Evolutionary conservation across 2,888 invertebrate species (phyloP).

Genomic region (Rugalucina vietnamica): DNA sequence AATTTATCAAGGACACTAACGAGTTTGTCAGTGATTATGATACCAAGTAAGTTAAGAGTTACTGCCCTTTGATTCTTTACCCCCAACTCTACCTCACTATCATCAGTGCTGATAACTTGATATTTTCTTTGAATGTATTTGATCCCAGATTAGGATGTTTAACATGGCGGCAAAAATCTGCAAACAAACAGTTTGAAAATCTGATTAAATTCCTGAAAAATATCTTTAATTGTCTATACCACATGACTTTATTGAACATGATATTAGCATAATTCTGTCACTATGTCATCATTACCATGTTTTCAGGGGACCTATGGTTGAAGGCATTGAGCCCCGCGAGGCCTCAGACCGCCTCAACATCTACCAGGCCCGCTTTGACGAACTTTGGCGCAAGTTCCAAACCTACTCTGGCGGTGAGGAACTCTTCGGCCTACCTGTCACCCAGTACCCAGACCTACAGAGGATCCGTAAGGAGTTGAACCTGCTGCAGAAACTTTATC

Average conservation of each 20-base stretch:
- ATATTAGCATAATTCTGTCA: no score
- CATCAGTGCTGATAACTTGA: no score
- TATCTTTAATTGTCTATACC: no score
- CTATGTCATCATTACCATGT: no score
- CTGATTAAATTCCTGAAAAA: no score
- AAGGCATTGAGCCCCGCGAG: slow-evolving; percentile 95
- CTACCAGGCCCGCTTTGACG: slow-evolving; percentile 92
- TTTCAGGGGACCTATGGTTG: slow-evolving; percentile 94
- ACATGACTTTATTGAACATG: no score
- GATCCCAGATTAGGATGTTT: no score
- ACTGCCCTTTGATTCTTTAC: neutral
- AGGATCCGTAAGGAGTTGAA: slow-evolving; percentile 97
- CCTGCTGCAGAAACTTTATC: slow-evolving; percentile 97
- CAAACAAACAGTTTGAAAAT: no score
- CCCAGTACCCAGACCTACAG: slow-evolving; percentile 96
- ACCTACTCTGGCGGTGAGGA: slow-evolving; percentile 98
- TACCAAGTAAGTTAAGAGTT: slow-evolving; percentile 75
- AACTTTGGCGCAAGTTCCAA: slow-evolving; percentile 96
- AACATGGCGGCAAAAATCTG: no score
- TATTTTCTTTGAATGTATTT: no score
- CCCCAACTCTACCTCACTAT: no score
- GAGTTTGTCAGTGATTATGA: slow-evolving; percentile 84
- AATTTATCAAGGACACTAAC: slow-evolving; percentile 89
- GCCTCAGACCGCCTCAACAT: slow-evolving; percentile 96
- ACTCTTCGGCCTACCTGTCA: slow-evolving; percentile 95